Percentiles rank a stretch among this genome's conserved stretches.
These are phyloP conservation scores for Ectropis crepuscularia DNA, from an alignment of 2,888 invertebrate genomes.

Conservation along the genomic window DNA sequence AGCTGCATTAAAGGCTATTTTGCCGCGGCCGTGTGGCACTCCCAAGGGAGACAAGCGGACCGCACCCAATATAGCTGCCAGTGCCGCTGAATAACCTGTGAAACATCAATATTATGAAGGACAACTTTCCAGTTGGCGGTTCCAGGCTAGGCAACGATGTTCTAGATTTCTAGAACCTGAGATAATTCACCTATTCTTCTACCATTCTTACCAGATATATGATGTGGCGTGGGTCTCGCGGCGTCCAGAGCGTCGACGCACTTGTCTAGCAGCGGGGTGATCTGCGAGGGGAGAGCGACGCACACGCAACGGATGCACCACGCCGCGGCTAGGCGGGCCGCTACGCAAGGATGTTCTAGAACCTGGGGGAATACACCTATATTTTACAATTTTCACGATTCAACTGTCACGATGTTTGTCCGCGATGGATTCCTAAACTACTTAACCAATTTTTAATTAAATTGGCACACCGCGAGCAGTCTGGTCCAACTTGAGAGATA, in stretches of 20 bases:
- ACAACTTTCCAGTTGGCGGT: no score
- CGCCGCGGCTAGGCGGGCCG: constrained; percentile 96
- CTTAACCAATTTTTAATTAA: no score
- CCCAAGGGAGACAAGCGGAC: constrained; percentile 95
- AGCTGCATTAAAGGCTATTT: constrained; percentile 98
- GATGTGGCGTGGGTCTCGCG: constrained; percentile 94
- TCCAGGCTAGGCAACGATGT: no score
- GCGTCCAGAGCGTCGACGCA: constrained; percentile 95
- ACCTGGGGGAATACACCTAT: constrained; percentile 80
- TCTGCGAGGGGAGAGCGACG: constrained; percentile 96
- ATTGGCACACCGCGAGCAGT: no score
- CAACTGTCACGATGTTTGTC: no score
- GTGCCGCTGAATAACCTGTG: constrained; percentile 94
- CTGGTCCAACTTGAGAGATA: no score
- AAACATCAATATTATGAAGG: constrained; percentile 4
- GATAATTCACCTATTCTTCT: no score
- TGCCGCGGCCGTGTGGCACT: constrained; percentile 98
- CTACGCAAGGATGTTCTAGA: constrained; percentile 96
- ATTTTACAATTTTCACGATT: not conserved
- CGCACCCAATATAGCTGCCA: constrained; percentile 97
- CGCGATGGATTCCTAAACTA: no score
- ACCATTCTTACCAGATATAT: constrained; percentile 87
- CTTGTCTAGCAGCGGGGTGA: constrained; percentile 96
- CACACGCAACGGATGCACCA: constrained; percentile 97
- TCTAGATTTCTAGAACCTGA: no score